Conservation (phyloP, 2,113 vertebrate genomes). For the Sylvilagus bachmani region DNA sequence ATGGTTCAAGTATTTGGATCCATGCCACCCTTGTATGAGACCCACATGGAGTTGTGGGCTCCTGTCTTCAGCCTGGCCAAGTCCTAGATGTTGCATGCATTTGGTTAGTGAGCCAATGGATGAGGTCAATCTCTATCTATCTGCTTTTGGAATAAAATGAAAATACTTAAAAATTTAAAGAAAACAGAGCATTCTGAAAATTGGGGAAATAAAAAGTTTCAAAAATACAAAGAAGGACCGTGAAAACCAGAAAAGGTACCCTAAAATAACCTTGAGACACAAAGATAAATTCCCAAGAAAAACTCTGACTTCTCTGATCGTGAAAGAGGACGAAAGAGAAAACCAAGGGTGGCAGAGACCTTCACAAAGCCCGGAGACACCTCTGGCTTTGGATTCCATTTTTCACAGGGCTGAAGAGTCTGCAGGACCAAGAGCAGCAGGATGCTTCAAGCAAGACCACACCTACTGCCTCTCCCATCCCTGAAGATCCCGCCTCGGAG, state of each 20-base stretch:
- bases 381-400: background rate
- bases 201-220: background rate
- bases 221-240: background rate
- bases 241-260: background rate
- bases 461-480: background rate
- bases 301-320: background rate
- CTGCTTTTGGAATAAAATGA: too few species aligned
- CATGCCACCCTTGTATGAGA: too few species aligned
- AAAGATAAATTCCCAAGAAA: background rate
- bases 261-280: background rate
- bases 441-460: accelerated
- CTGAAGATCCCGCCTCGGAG: background rate
- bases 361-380: background rate
- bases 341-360: background rate
- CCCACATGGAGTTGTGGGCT: too few species aligned
- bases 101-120: too few species aligned
- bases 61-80: too few species aligned
- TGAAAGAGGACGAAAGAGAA: background rate
- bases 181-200: background rate
- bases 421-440: background rate
- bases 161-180: background rate
- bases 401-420: accelerated
- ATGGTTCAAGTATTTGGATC: too few species aligned
- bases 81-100: too few species aligned
- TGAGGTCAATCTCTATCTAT: too few species aligned